Conservation (phyloP, 2,888 invertebrate genomes). For the Parnassius smintheus region DNA sequence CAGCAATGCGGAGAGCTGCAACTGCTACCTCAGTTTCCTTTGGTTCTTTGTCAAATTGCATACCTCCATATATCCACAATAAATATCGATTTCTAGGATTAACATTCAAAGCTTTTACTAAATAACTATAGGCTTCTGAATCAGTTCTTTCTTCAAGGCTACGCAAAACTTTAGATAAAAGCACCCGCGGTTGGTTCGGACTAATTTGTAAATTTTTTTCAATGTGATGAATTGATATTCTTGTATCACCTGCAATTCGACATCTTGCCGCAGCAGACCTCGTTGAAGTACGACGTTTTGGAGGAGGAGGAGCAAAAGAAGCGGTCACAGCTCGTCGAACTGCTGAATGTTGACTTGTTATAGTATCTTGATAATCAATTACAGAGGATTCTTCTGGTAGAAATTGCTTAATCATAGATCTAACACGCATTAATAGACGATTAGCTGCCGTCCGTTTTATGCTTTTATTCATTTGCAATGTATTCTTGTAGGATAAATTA, state of each 20-base stretch:
- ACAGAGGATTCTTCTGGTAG: slow-evolving; percentile 54
- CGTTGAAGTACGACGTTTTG: slow-evolving; percentile 41
- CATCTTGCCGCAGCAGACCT: slow-evolving; percentile 53
- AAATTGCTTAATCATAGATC: slow-evolving; percentile 66
- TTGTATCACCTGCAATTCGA: slow-evolving; percentile 54
- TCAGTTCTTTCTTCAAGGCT: slow-evolving; percentile 56
- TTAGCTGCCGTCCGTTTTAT: slow-evolving; percentile 71
- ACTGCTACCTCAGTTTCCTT: slow-evolving; percentile 43
- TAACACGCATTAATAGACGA: slow-evolving; percentile 58
- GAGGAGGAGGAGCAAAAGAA: slow-evolving; percentile 67
- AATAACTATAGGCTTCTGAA: slow-evolving; percentile 49
- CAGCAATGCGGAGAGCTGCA: slow-evolving; percentile 64
- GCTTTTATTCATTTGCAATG: slow-evolving; percentile 62
- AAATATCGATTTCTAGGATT: slow-evolving; percentile 60
- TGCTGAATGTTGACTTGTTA: slow-evolving; percentile 65
- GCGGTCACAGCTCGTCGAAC: slow-evolving; percentile 64
- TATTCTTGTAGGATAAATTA: slow-evolving; percentile 53
- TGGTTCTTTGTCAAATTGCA: slow-evolving; percentile 53
- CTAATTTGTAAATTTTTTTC: slow-evolving; percentile 45
- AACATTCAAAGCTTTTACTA: slow-evolving; percentile 49
- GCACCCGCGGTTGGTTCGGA: slow-evolving; percentile 49
- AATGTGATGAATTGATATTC: slow-evolving; percentile 51
- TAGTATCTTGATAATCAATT: slow-evolving; percentile 63
- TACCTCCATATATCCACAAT: slow-evolving; percentile 62
- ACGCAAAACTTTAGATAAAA: slow-evolving; percentile 56